A percentile compares a stretch with the other conserved stretches of the same genome.
Conservation (phyloP, 2,113 vertebrate species). For the Onychostoma macrolepis region DNA sequence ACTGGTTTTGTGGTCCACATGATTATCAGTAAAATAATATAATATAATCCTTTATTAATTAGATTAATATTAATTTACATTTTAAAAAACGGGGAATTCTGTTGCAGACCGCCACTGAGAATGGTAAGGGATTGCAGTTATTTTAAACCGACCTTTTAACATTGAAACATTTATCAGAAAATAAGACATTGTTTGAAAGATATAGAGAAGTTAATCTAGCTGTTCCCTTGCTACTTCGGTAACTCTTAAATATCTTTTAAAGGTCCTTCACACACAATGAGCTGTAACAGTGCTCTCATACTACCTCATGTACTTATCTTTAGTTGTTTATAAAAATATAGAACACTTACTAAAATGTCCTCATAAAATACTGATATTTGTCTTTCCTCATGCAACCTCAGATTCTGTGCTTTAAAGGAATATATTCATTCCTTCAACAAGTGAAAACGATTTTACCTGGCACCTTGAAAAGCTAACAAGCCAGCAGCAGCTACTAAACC, state of each 20-base stretch:
- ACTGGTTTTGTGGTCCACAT: background rate
- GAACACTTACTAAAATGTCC: constrained; percentile 20
- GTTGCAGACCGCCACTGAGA: background rate
- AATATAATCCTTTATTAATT: background rate
- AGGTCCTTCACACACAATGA: constrained; percentile 4
- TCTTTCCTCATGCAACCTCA: background rate
- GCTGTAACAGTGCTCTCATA: background rate
- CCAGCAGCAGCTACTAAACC: constrained; percentile 13
- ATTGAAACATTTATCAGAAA: background rate
- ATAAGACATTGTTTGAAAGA: background rate
- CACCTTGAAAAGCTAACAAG: background rate
- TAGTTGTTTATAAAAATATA: constrained; percentile 41
- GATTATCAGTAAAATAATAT: background rate
- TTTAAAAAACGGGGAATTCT: background rate
- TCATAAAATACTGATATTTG: background rate
- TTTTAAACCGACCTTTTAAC: background rate
- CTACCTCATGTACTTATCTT: constrained; percentile 5
- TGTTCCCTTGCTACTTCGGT: background rate
- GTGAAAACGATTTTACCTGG: background rate
- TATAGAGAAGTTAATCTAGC: background rate
- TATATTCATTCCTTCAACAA: background rate
- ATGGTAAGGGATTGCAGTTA: background rate
- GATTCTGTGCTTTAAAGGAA: background rate
- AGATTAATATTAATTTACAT: background rate
- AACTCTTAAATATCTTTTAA: constrained; percentile 16